Evolutionary conservation across 1,140 invertebrate genomes (phyloP).

Genomic region (Catajapyx aquilonaris): DNA sequence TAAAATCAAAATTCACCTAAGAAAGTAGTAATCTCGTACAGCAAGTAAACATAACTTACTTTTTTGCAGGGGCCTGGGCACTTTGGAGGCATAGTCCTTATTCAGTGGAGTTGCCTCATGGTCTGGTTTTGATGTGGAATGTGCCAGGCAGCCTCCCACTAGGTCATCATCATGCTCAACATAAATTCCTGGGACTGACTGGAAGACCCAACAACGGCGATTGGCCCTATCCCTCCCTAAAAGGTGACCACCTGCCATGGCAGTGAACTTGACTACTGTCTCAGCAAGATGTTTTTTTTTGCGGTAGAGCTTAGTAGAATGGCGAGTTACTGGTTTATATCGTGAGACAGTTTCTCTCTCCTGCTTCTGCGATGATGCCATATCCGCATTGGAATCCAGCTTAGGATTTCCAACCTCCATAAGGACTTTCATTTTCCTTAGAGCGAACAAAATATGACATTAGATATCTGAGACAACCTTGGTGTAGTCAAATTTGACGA

Average conservation of each 20-base stretch:
- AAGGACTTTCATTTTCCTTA: too few relatives aligned
- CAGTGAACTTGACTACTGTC: background rate
- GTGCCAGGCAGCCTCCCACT: constrained; percentile 20
- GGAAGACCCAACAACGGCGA: constrained; percentile 65
- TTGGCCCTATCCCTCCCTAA: constrained; percentile 65
- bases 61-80: too few relatives aligned
- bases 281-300: background rate
- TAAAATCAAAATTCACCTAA: too few relatives aligned
- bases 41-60: too few relatives aligned
- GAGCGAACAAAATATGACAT: too few relatives aligned
- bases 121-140: constrained; percentile 19
- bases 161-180: constrained; percentile 51
- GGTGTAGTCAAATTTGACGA: too few relatives aligned
- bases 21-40: too few relatives aligned
- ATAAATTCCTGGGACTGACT: constrained; percentile 63
- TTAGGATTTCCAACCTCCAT: too few relatives aligned
- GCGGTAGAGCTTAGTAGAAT: background rate
- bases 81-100: too few relatives aligned
- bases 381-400: too few relatives aligned
- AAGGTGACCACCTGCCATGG: constrained; percentile 20
- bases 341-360: background rate
- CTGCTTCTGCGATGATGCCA: constrained; percentile 14
- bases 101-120: background rate
- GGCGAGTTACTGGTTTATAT: constrained; percentile 7
- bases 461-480: too few relatives aligned